Percentiles rank a stretch among this genome's conserved stretches.
Evolutionary conservation across 2,113 vertebrate species (phyloP).

Genomic region (Salvelinus alpinus): DNA sequence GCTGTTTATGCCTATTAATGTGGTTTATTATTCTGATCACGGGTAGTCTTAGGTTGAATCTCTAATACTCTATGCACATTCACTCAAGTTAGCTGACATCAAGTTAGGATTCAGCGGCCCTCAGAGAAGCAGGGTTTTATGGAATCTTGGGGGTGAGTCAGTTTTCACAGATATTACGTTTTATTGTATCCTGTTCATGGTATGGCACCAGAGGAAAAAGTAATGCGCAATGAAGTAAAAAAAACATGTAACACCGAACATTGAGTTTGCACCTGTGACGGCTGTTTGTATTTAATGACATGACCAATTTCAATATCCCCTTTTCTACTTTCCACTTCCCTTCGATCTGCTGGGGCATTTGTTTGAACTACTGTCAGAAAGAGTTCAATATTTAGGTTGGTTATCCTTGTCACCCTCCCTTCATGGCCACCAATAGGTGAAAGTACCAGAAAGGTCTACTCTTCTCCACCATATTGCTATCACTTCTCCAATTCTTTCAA

Average conservation of each 20-base stretch:
- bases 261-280: not conserved
- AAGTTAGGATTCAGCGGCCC: no score
- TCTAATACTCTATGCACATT: not conserved
- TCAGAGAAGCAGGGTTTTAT: not conserved
- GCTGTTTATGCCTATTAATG: not conserved
- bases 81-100: no score
- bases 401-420: slow-evolving; percentile 8
- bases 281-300: not conserved
- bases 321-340: not conserved
- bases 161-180: not conserved
- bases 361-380: slow-evolving; percentile 20
- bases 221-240: not conserved
- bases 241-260: not conserved
- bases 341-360: slow-evolving; percentile 6
- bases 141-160: not conserved
- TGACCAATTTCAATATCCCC: not conserved
- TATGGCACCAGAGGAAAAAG: not conserved
- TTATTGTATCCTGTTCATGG: not conserved
- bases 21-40: not conserved
- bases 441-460: not conserved
- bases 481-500: no score
- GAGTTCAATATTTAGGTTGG: slow-evolving; percentile 28
- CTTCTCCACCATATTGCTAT: no score
- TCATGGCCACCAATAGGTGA: slow-evolving; percentile 14
- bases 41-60: not conserved